A percentile compares a stretch with the other conserved stretches of the same genome.
phyloP scores from a whole-genome alignment of 2,113 vertebrate species.

The Aphelocoma coerulescens region DNA sequence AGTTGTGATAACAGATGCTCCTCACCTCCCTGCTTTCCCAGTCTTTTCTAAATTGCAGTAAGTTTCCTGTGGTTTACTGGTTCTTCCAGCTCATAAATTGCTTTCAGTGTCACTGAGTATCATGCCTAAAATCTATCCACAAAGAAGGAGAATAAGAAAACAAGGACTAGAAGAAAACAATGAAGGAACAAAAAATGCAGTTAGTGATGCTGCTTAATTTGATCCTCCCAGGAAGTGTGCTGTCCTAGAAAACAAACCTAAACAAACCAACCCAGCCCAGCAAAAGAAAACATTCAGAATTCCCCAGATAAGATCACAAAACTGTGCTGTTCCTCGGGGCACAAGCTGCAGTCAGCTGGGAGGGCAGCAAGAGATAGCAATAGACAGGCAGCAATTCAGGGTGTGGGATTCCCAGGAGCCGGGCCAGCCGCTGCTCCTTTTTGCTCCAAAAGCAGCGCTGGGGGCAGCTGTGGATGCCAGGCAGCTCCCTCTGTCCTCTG shows the following conservation, averaged over 20 bases:
- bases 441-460: not conserved
- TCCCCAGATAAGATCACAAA: constrained; percentile 30
- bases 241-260: constrained; percentile 4
- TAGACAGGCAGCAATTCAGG: not conserved
- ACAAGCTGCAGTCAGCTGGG: not conserved
- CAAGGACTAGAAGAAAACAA: not conserved
- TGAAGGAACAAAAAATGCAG: not conserved
- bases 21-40: not conserved
- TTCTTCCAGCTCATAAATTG: constrained; percentile 8
- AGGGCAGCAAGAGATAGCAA: not conserved
- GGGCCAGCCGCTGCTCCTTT: accelerated
- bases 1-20: not conserved
- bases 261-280: not conserved
- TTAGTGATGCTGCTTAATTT: not conserved
- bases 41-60: not conserved
- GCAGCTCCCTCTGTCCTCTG: not conserved
- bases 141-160: constrained; percentile 28
- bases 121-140: not conserved
- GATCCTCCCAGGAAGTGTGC: not conserved
- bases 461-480: not conserved
- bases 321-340: not conserved
- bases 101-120: not conserved
- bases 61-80: not conserved
- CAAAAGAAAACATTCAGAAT: not conserved
- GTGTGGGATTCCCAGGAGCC: not conserved